Percentiles rank a stretch among this genome's conserved stretches.
These are phyloP conservation scores for Anguilla megastoma DNA, from an alignment of 2,797 vertebrate species.

Conservation along the genomic window DNA sequence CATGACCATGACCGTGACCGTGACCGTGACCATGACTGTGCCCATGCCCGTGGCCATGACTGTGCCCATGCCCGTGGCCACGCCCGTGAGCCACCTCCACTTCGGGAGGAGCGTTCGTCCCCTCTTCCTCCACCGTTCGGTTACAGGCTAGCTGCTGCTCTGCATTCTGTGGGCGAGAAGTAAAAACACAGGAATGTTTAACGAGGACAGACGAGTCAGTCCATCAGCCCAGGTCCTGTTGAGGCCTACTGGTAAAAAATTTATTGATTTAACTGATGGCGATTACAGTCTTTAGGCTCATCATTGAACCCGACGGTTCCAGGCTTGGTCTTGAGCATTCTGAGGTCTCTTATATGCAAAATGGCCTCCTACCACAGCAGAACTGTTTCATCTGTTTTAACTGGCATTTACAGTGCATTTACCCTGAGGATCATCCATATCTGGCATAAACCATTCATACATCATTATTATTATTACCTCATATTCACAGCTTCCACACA, in stretches of 20 bases:
- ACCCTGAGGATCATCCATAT: neutral
- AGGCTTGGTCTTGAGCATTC: neutral
- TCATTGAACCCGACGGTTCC: neutral
- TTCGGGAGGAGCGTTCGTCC: neutral
- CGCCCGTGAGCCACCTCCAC: constrained; percentile 29
- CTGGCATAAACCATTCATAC: neutral
- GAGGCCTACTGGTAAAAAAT: neutral
- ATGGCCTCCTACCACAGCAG: neutral
- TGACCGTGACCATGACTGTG: constrained; percentile 38
- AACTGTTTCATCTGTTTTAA: neutral
- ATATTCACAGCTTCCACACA: constrained; percentile 82
- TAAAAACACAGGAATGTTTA: neutral
- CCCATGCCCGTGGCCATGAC: constrained; percentile 38
- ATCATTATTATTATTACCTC: constrained; percentile 67
- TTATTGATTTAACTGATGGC: neutral
- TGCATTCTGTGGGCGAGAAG: constrained; percentile 50
- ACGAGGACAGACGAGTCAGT: neutral
- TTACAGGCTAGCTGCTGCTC: constrained; percentile 61
- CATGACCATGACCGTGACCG: constrained; percentile 41
- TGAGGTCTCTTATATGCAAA: neutral
- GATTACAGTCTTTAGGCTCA: neutral
- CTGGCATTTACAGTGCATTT: neutral
- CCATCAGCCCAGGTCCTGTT: neutral
- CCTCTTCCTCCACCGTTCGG: constrained; percentile 43
- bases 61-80: constrained; percentile 18